A percentile compares a stretch with the other conserved stretches of the same genome.
Evolutionary conservation across 2,113 vertebrate species (phyloP).

Genomic region (Numenius arquata): DNA sequence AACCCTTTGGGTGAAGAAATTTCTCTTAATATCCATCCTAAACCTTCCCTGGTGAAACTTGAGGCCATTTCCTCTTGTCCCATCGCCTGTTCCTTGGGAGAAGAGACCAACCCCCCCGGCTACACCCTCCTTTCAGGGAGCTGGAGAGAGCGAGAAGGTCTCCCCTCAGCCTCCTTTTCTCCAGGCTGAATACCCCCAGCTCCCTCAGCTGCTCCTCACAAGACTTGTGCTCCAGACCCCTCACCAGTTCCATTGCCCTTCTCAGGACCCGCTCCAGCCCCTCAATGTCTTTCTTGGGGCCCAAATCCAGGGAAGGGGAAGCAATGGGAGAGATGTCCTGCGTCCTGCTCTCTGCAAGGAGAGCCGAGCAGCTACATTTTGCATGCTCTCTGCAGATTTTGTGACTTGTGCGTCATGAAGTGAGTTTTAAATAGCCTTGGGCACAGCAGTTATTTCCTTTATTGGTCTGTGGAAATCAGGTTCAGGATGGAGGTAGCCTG

Average conservation of each 20-base stretch:
- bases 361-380: fast-evolving
- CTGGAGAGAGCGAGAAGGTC: background rate
- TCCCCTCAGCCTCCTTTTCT: background rate
- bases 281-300: background rate
- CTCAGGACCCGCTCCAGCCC: background rate
- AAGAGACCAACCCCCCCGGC: background rate
- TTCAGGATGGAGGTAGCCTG: background rate
- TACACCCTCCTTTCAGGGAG: background rate
- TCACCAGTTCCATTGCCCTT: background rate
- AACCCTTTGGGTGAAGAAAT: background rate
- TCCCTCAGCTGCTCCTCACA: background rate
- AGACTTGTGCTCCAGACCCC: background rate
- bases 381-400: background rate
- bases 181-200: background rate
- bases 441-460: background rate
- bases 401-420: background rate
- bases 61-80: too few relatives aligned
- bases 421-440: background rate
- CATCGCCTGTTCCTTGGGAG: too few relatives aligned
- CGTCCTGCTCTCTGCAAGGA: background rate
- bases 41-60: too few relatives aligned
- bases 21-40: background rate
- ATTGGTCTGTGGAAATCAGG: background rate
- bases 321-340: background rate
- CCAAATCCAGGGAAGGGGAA: background rate